phyloP scores from a whole-genome alignment of 2,797 vertebrate genomes.

The Mus caroli region DNA sequence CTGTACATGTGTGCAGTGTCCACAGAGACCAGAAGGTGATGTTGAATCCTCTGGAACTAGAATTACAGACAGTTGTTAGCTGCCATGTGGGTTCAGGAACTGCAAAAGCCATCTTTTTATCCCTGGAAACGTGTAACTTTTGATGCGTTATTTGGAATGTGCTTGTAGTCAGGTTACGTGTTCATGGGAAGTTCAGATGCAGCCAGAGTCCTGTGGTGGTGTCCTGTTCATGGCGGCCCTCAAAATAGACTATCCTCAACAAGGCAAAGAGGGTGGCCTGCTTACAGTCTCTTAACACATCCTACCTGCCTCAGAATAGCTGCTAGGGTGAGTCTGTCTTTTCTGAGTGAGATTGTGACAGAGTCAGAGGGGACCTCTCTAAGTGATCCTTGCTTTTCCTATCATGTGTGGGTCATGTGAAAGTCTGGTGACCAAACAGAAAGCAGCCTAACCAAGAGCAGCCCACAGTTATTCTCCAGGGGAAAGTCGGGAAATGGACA shows the following conservation, averaged over 20 bases:
- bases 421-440: neutral
- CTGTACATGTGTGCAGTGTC: neutral
- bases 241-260: neutral
- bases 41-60: neutral
- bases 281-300: neutral
- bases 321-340: neutral
- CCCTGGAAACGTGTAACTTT: neutral
- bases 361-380: neutral
- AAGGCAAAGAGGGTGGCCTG: neutral
- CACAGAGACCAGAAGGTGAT: neutral
- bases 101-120: neutral
- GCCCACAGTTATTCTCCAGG: neutral
- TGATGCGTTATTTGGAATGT: neutral
- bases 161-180: neutral
- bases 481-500: neutral
- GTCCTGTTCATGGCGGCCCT: neutral
- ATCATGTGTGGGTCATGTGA: neutral
- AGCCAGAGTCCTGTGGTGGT: neutral
- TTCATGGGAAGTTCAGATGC: neutral
- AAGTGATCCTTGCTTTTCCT: neutral
- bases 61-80: neutral
- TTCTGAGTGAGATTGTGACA: neutral
- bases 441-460: neutral
- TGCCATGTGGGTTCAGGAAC: neutral
- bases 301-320: neutral